phyloP scores from a whole-genome alignment of 2,113 vertebrate species.

The Ardeotis arabs region DNA sequence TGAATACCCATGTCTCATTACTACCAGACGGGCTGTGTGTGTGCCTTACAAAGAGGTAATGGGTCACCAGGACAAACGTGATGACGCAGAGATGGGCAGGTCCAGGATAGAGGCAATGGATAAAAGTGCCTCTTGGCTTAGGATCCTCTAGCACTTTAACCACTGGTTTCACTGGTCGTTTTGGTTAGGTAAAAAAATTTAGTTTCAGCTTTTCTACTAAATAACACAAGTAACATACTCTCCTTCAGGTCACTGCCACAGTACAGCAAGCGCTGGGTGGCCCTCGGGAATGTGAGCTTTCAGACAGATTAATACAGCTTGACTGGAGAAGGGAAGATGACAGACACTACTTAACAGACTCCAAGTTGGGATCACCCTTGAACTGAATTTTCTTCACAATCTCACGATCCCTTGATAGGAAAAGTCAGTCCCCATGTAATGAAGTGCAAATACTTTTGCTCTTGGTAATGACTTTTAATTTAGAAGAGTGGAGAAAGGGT shows the following conservation, averaged over 20 bases:
- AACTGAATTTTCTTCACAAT: slow-evolving; percentile 15
- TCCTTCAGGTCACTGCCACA: slow-evolving; percentile 50
- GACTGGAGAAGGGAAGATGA: slow-evolving; percentile 30
- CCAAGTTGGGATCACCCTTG: neutral
- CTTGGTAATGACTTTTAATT: neutral
- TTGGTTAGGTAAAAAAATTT: neutral
- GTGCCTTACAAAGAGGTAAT: neutral
- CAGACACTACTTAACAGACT: slow-evolving; percentile 38
- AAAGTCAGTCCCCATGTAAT: neutral
- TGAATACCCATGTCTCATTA: neutral
- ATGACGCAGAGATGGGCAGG: neutral
- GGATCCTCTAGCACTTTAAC: neutral
- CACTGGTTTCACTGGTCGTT: neutral
- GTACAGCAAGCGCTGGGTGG: neutral
- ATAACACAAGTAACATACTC: slow-evolving; percentile 8
- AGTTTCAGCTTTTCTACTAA: neutral
- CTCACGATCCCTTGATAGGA: accelerated
- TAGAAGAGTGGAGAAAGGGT: neutral
- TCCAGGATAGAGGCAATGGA: neutral
- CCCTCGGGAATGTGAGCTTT: slow-evolving; percentile 55
- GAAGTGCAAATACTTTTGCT: neutral
- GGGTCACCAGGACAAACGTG: neutral
- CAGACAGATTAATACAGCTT: slow-evolving; percentile 69
- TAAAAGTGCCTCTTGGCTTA: neutral
- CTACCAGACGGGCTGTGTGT: neutral